Base-by-base conservation (phyloP, 2,888 invertebrate genomes). In the Metacarcinus magister region DNA sequence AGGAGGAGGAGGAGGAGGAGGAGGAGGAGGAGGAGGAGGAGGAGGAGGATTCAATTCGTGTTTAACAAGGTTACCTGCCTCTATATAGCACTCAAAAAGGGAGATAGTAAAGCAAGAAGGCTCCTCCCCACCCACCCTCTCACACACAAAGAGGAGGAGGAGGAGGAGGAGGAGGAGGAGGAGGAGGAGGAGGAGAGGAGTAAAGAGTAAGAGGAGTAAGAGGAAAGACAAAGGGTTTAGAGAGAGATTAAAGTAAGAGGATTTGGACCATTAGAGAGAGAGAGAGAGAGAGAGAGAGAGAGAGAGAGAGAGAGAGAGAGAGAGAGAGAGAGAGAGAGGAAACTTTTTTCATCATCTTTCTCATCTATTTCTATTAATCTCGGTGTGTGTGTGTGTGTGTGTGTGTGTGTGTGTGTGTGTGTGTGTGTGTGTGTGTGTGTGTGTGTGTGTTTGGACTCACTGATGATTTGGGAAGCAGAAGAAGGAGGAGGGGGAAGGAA, bases 391-490 rank as follows among this genome's bases (percentile, higher is more conserved):
- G n/a, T n/a, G n/a, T n/a, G n/a, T 28, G 10, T 82, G 5, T 32
- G 5, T 32, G n/a, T 32, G 82, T 82, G 28, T 89, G 28, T 2
- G 39, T 89, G 28, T 89, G 89, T 89, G 28, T 89, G 89, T 89
- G 28, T 89, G 39, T 89, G 28, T 89, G 89, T 89, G 28, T 89
- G 89, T 89, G 39, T 89, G 89, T 89, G 39, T 89, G 89, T 89
- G 39, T 39, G 39, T 89, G 89, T 89, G 28, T 89, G 39, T 89
- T 32, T 28, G 39, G 54, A 54, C 1, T 10, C 8, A 54, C 13
- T 13, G 8, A 16, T 13, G 10, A 10, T 13, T 13, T 10, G 10
- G 54, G 54, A 54, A 54, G 54, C 1, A 54, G 10, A 54, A 2
- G 16, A 54, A 54, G 8, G 10, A 54, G 8, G 16, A 54, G 8